Conservation (phyloP, 1,140 invertebrate species). For the Hycleus phaleratus region DNA sequence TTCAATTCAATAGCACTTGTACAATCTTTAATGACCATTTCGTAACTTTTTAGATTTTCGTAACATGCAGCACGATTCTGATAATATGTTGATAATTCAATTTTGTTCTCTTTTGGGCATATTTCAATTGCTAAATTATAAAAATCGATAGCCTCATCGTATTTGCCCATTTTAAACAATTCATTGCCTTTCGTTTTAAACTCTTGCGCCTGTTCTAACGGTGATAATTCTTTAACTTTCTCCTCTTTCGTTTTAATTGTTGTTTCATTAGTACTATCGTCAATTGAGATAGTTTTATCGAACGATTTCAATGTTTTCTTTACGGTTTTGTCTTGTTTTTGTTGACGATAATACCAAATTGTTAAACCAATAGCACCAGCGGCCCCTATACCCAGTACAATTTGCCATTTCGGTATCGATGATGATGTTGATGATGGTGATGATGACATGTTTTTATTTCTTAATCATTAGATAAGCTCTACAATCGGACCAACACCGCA, state of each 20-base stretch:
- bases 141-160: constrained; percentile 75
- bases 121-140: constrained; percentile 85
- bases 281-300: constrained; percentile 25
- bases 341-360: constrained; percentile 61
- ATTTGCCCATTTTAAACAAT: constrained; percentile 78
- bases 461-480: too few relatives aligned
- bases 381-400: constrained; percentile 69
- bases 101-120: constrained; percentile 65
- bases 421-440: too few relatives aligned
- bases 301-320: constrained; percentile 25
- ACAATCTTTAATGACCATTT: constrained; percentile 79
- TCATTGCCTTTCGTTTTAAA: constrained; percentile 84
- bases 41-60: constrained; percentile 84
- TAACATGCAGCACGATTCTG: constrained; percentile 93
- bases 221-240: constrained; percentile 42
- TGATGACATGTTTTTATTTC: too few relatives aligned
- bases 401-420: constrained; percentile 42
- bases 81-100: constrained; percentile 82
- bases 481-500: too few relatives aligned
- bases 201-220: constrained; percentile 60
- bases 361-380: constrained; percentile 73
- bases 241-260: constrained; percentile 24
- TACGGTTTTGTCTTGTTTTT: constrained; percentile 28
- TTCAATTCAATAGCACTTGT: constrained; percentile 77
- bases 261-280: constrained; percentile 45